These are phyloP conservation scores for Tetragonula clypearis DNA, from an alignment of 1,140 invertebrate species.

Conservation along the genomic window DNA sequence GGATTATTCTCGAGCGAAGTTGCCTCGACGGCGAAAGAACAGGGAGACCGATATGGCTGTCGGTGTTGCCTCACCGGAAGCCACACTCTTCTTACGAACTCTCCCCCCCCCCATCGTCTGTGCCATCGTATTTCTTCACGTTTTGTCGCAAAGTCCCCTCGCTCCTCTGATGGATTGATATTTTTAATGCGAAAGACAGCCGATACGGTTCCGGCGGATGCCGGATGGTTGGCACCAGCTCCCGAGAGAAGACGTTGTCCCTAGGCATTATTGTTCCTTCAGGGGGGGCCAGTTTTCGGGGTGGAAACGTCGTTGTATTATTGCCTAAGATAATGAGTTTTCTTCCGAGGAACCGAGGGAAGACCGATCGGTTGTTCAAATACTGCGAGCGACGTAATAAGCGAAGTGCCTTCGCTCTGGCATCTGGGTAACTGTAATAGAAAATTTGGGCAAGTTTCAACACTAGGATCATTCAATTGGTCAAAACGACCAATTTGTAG, in stretches of 20 bases:
- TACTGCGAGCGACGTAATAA: slow-evolving; percentile 60
- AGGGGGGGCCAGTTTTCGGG: slow-evolving; percentile 10
- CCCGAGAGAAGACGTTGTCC: slow-evolving; percentile 52
- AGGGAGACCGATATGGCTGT: slow-evolving; percentile 49
- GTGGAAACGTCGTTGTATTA: slow-evolving; percentile 53
- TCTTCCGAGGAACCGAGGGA: slow-evolving; percentile 40
- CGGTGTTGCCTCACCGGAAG: slow-evolving; percentile 45
- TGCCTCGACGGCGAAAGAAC: slow-evolving; percentile 54
- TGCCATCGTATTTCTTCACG: slow-evolving; percentile 49
- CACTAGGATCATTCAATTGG: too few relatives aligned
- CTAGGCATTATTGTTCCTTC: slow-evolving; percentile 59
- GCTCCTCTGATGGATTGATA: slow-evolving; percentile 74
- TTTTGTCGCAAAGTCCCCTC: slow-evolving; percentile 43
- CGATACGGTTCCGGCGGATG: slow-evolving; percentile 53
- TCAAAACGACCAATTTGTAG: too few relatives aligned
- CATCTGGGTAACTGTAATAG: slow-evolving; percentile 37
- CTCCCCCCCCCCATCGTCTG: slow-evolving; percentile 31
- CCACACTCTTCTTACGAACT: slow-evolving; percentile 26
- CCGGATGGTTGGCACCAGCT: background rate
- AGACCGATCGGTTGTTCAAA: slow-evolving; percentile 65
- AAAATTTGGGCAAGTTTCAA: slow-evolving; percentile 41
- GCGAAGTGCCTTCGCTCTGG: slow-evolving; percentile 47
- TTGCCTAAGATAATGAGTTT: slow-evolving; percentile 68
- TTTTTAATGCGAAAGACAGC: slow-evolving; percentile 73
- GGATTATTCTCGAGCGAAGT: slow-evolving; percentile 77